phyloP scores from a whole-genome alignment of 2,797 vertebrate species.

The Takifugu rubripes region DNA sequence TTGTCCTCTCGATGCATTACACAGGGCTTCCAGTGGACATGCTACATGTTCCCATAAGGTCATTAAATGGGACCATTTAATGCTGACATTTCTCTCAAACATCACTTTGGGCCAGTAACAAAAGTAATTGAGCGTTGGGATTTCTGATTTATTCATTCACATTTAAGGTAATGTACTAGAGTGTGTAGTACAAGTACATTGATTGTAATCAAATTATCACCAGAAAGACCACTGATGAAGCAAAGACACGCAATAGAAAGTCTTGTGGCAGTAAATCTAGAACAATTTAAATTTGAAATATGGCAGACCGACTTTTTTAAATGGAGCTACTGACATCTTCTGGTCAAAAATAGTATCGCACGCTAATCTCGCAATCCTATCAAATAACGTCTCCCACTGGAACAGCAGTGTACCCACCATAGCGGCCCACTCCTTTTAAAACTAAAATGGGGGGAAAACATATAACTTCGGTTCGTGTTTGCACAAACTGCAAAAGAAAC shows the following conservation, averaged over 20 bases:
- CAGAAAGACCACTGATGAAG: background rate
- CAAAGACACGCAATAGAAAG: too few species aligned
- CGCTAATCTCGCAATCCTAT: background rate
- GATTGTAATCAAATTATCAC: background rate
- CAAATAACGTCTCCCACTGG: background rate
- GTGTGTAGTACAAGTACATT: too few species aligned
- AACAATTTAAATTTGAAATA: background rate
- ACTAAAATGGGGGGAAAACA: too few species aligned
- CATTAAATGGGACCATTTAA: constrained; percentile 18
- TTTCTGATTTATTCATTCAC: background rate
- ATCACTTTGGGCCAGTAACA: background rate
- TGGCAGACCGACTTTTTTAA: constrained; percentile 6
- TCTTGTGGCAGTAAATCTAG: too few species aligned
- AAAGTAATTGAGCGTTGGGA: background rate
- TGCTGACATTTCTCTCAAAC: constrained; percentile 12
- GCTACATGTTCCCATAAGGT: constrained; percentile 55
- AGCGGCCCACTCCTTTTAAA: too few species aligned
- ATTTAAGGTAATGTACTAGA: background rate
- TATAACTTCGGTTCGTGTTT: too few species aligned
- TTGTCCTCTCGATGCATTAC: constrained; percentile 30
- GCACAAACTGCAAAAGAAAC: too few species aligned
- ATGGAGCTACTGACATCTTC: constrained; percentile 74
- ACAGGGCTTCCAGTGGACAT: constrained; percentile 29
- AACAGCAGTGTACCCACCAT: too few species aligned
- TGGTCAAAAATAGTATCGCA: constrained; percentile 33